Evolutionary conservation across 2,797 vertebrate species (phyloP), one percentile per base, ranked within the genome.

Genomic region (Danio aesculapii): DNA sequence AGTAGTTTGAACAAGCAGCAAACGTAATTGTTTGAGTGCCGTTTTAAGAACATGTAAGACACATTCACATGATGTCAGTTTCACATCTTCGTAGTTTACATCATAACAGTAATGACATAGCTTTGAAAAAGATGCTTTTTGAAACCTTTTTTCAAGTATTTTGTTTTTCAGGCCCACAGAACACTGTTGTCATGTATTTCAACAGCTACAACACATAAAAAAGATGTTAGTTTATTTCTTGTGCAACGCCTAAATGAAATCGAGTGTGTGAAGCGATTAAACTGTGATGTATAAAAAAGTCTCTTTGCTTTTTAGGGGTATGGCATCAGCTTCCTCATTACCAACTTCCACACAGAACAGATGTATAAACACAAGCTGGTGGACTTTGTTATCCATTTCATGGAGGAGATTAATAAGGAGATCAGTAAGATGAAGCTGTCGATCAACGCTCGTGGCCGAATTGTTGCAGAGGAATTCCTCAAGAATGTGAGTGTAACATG

Each of bases 331-430:
- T 99, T 99, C 88, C 94, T 99, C 89, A 99, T 99, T 93, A 99
- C 98, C 58, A 99, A 99, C 94, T 99, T 99, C 94, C 98, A 99
- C 90, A 99, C 98, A 13, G 98, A 99, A 91, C 98, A 99, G 92
- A 99, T 99, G 98, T 99, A 98, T 91, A 99, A 99, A 88, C 98
- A 99, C 83, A 99, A 99, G 91, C 91, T 99, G 88, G 98, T 99
- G 87, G 98, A 99, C 88, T 99, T 97, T 78, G 97, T 99, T 84
- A 99, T 99, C 90, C 96, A 99, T 84, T 99, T 99, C 89, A 99
- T 99, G 98, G 98, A 99, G 87, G 98, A 99, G 90, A 99, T 99
- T 0, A 98, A 99, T 91, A 99, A 99, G 84, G 98, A 99, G 89
- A 98, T 99, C 91, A 99, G 98, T 2, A 98, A 99, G 90, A 99